Evolutionary conservation across 2,113 vertebrate species (phyloP), one percentile per base, ranked within the genome.

Genomic region (Ursus arctos): DNA sequence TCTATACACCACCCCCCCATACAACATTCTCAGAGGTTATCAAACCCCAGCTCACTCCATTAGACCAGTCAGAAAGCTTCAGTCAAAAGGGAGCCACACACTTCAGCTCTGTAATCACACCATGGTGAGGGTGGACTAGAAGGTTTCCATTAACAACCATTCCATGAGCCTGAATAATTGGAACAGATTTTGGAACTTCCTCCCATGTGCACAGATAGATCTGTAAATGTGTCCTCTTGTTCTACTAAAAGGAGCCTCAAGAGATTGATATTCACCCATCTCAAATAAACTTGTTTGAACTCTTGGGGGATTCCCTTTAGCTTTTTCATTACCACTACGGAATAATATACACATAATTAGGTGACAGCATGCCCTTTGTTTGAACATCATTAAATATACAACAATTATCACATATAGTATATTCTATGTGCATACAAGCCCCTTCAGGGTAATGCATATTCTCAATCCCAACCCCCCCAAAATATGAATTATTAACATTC

Each of bases 401-500:
- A 98, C 88, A 98, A 98, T 98, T 96, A 98, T 97, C 88, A 98
- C 92, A 89, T 19, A 76, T 61, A 72, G 21, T 71, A 71, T 95
- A 96, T 82, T 95, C 71, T 82, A 65, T 77, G 49, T 57, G 6
- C 36, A 80, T 43, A 71, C 28, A 88, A 91, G 8, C 40, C 55
- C 51, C 59, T 98, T 96, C 88, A 96, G 96, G 82, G 97, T 97
- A 97, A 98, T 95, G 91, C 93, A 90, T 93, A 96, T 98, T 96
- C 93, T 97, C 96, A 98, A 97, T 67, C 85, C 77, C 88, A 97
- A 80, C 51, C 96, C 91, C 98, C 98, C 98, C 84, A 88, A 96
- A 94, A 79, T 88, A 98, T 98, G 89, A 98, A 98, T 98, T 98
- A 98, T 98, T 98, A 98, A 98, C 95, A 76, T n/a, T 36, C 36